These are phyloP conservation scores for Corella eumyota DNA, from an alignment of 23 tunicate species.

Conservation along the genomic window DNA sequence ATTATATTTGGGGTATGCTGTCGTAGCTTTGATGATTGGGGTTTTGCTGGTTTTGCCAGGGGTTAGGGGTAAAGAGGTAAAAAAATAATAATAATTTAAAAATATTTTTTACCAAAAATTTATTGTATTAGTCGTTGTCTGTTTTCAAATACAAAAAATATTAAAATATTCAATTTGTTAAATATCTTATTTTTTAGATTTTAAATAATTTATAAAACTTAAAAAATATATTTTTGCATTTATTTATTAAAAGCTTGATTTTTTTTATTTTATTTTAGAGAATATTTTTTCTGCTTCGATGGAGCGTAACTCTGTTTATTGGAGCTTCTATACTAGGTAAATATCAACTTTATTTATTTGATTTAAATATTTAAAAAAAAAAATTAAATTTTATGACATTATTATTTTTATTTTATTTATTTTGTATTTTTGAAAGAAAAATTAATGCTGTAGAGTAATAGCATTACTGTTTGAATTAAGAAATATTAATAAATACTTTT, in stretches of 20 bases:
- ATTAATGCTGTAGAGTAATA: too few species aligned
- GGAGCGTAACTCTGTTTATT: slow-evolving; percentile 32
- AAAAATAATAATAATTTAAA: too few species aligned
- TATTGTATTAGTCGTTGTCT: too few species aligned
- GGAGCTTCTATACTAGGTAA: slow-evolving; percentile 70
- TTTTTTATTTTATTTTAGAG: slow-evolving; percentile 43
- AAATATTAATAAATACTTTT: too few species aligned
- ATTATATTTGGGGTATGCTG: slow-evolving; percentile 40
- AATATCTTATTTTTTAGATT: too few species aligned
- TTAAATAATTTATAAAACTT: not conserved
- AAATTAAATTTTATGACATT: not conserved
- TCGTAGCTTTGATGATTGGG: slow-evolving; percentile 31
- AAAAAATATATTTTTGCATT: too few species aligned
- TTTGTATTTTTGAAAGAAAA: too few species aligned
- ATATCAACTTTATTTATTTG: slow-evolving; percentile 5
- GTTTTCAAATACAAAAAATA: too few species aligned
- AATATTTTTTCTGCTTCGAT: slow-evolving; percentile 34
- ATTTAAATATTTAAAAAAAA: too few species aligned
- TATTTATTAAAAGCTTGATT: slow-evolving; percentile 1
- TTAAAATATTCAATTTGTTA: too few species aligned
- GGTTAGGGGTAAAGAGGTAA: slow-evolving; percentile 53
- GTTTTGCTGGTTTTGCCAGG: slow-evolving; percentile 68
- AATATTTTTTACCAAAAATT: too few species aligned
- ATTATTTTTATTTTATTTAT: not conserved
- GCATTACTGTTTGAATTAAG: too few species aligned